phyloP scores from a whole-genome alignment of 2,113 vertebrate species.

The Ochotona curzoniae region DNA sequence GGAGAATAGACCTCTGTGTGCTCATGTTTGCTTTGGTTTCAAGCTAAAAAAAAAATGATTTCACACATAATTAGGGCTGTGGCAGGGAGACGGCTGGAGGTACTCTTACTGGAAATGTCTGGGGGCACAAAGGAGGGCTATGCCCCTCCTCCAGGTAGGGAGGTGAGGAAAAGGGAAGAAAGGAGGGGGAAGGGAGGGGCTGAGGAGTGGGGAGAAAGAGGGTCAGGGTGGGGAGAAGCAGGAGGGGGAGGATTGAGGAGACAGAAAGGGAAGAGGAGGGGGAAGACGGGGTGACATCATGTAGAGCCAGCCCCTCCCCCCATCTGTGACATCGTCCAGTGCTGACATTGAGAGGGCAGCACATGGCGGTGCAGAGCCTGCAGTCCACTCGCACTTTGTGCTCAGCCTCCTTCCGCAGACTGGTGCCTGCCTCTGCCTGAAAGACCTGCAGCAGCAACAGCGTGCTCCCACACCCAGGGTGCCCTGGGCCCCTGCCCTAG shows the following conservation, averaged over 20 bases:
- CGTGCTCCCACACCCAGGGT: background rate
- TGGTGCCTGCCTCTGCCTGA: background rate
- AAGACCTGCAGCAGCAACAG: background rate
- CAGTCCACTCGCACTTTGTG: background rate
- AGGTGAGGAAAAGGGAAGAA: constrained; percentile 38
- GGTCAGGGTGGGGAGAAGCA: background rate
- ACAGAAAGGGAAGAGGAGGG: too few species aligned
- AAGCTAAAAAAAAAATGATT: constrained; percentile 83
- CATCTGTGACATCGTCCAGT: too few species aligned
- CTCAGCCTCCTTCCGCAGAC: background rate
- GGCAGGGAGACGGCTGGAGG: constrained; percentile 86
- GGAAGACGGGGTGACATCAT: too few species aligned
- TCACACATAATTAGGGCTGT: constrained; percentile 89
- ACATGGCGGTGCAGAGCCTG: background rate
- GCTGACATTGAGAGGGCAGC: too few species aligned
- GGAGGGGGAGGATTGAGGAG: too few species aligned
- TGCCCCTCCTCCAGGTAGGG: constrained; percentile 82
- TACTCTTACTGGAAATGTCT: constrained; percentile 89
- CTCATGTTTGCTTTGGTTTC: constrained; percentile 89
- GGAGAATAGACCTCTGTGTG: constrained; percentile 87
- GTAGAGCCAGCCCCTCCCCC: too few species aligned
- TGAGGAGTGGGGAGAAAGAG: background rate
- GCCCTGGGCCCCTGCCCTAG: too few species aligned
- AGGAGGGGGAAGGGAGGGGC: background rate
- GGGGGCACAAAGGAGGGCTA: constrained; percentile 87